Conservation (phyloP, 2,113 vertebrate genomes). For the Phalacrocorax pelagicus region DNA sequence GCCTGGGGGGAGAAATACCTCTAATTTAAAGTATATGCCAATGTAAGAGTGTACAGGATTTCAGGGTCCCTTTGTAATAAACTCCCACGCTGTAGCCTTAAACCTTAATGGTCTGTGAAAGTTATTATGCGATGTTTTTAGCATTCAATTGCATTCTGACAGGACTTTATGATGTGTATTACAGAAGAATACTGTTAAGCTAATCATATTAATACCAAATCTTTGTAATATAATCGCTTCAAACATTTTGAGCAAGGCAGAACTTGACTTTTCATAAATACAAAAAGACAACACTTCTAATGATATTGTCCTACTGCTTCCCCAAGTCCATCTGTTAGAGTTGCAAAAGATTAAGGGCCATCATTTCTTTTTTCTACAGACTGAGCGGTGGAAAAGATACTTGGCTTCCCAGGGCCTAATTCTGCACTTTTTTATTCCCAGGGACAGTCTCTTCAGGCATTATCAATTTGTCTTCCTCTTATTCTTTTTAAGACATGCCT, state of each 20-base stretch:
- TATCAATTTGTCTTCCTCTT: background rate
- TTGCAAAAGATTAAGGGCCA: constrained; percentile 32
- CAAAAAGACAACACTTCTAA: background rate
- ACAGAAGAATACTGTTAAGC: constrained; percentile 45
- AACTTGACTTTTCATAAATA: constrained; percentile 18
- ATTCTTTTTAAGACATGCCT: constrained; percentile 30
- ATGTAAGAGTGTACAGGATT: background rate
- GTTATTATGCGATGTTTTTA: constrained; percentile 35
- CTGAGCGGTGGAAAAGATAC: background rate
- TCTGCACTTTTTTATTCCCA: background rate
- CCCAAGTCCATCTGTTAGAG: constrained; percentile 30
- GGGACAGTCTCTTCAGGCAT: background rate
- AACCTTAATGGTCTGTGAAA: constrained; percentile 57
- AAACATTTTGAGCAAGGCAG: background rate
- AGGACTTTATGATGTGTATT: constrained; percentile 30
- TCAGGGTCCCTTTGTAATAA: constrained; percentile 24
- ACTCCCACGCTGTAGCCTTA: constrained; percentile 32
- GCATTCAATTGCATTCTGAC: background rate
- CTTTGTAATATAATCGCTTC: constrained; percentile 21
- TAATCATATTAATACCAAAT: constrained; percentile 23
- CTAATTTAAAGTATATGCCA: background rate
- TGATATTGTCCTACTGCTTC: constrained; percentile 27
- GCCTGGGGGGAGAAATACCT: background rate
- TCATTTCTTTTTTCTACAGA: background rate
- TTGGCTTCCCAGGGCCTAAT: background rate